Percentiles rank a stretch among this genome's conserved stretches.
Evolutionary conservation across 2,888 invertebrate genomes (phyloP).

Genomic region (Lapara coniferarum): DNA sequence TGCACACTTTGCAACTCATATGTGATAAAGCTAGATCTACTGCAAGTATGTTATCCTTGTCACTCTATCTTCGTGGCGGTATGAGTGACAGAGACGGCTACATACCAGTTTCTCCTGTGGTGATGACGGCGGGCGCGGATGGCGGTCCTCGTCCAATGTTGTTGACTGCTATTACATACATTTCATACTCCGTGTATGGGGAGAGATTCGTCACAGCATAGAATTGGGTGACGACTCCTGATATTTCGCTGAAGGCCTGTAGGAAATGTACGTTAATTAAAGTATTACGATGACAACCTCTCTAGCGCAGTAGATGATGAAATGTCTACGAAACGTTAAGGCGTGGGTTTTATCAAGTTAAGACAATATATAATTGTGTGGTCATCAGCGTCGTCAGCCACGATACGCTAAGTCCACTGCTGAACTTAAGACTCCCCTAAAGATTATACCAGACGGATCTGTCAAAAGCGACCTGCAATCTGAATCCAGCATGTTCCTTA

Average conservation of each 20-base stretch:
- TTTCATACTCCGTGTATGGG: conserved; percentile 98
- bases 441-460: too few species aligned
- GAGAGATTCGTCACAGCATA: conserved; percentile 95
- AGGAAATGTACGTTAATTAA: too few species aligned
- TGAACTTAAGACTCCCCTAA: too few species aligned
- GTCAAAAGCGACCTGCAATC: too few species aligned
- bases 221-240: conserved; percentile 96
- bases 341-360: too few species aligned
- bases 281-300: too few species aligned
- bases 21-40: conserved; percentile 14
- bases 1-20: conserved; percentile 1
- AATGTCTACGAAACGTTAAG: too few species aligned
- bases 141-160: conserved; percentile 96
- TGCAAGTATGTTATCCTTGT: conserved; percentile 12
- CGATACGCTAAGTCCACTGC: too few species aligned
- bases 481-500: too few species aligned
- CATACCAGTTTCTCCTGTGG: conserved; percentile 98
- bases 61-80: background rate
- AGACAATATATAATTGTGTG: too few species aligned
- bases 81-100: conserved; percentile 18
- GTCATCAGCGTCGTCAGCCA: too few species aligned
- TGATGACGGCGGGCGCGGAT: conserved; percentile 94
- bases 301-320: too few species aligned
- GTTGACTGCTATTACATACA: conserved; percentile 97
- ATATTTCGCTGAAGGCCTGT: conserved; percentile 95